These are phyloP conservation scores for Galemys pyrenaicus DNA, from an alignment of 2,113 vertebrate genomes.

Conservation along the genomic window DNA sequence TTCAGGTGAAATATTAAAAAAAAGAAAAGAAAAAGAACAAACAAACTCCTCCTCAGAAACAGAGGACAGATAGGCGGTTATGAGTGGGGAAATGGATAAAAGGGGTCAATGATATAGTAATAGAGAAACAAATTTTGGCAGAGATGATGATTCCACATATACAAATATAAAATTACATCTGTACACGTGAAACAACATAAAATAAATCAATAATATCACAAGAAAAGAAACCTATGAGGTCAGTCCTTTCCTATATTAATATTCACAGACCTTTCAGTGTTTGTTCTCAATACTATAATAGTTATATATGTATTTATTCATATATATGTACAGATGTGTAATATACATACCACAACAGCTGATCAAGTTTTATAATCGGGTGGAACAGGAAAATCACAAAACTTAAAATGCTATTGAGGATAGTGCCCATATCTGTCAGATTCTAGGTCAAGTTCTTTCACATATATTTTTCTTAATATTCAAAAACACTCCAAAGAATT, in stretches of 20 bases:
- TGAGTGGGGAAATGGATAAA: not conserved
- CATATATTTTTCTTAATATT: slow-evolving; percentile 44
- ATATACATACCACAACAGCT: not conserved
- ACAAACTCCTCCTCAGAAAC: not conserved
- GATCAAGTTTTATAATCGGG: not conserved
- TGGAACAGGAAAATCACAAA: not conserved
- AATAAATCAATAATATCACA: not conserved
- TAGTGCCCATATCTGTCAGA: not conserved
- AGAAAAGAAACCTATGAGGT: not conserved
- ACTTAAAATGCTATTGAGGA: not conserved
- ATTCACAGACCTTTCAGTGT: not conserved
- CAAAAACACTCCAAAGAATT: not conserved
- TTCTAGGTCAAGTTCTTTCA: not conserved
- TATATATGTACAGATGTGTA: too few relatives aligned
- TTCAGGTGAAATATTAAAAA: not conserved
- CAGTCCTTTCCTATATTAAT: not conserved
- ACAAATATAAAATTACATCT: not conserved
- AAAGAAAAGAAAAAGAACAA: not conserved
- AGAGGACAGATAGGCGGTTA: not conserved
- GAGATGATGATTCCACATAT: not conserved
- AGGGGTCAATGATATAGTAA: not conserved
- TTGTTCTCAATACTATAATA: not conserved
- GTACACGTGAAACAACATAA: not conserved
- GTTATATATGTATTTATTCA: too few relatives aligned
- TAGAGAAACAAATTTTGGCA: not conserved